Base-by-base conservation (phyloP, 2,888 invertebrate genomes). In the Kryphioiulus occultus region DNA sequence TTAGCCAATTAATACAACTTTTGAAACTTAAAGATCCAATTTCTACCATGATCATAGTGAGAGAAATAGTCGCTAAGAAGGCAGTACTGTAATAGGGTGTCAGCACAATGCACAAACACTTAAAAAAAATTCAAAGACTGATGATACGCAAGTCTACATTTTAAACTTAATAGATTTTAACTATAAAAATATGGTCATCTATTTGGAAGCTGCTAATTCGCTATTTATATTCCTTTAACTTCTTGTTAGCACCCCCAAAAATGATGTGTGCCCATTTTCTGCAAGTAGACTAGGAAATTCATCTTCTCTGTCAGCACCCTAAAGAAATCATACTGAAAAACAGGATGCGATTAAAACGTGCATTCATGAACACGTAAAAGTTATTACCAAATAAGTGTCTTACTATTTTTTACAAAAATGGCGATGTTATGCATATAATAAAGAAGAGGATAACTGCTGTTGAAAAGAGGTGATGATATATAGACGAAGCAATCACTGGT, bases 181-280 rank as follows among this genome's bases (percentile, higher is more conserved):
- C 68, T 68, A 68, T 68, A 68, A 68, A 68, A 68, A 68, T 68
- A 68, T 68, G 68, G 68, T 68, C 26, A 12, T 68, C 68, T 68
- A 68, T 68, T 68, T 68, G 68, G 19, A 68, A 68, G 26, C 22
- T 10, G 68, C 68, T 26, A 22, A 59, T 59, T 59, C n/a, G 10
- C n/a, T 68, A 68, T n/a, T 68, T 68, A 22, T 68, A 10, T 68
- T n/a, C 22, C 68, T 22, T 22, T 26, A 26, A 68, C 68, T n/a
- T 68, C 68, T 26, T 26, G 26, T 26, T 68, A 68, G 68, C 68
- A 68, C 68, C 68, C 68, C 9, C n/a, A 22, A 68, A 68, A 47
- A 3, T 17, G 12, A 68, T 22, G n/a, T 68, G 68, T 68, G 68
- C 68, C 68, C 68, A 26, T 68, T 68, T 68, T 68, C 68, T 22